Conservation (phyloP, 2,113 vertebrate species). For the Excalfactoria chinensis region DNA sequence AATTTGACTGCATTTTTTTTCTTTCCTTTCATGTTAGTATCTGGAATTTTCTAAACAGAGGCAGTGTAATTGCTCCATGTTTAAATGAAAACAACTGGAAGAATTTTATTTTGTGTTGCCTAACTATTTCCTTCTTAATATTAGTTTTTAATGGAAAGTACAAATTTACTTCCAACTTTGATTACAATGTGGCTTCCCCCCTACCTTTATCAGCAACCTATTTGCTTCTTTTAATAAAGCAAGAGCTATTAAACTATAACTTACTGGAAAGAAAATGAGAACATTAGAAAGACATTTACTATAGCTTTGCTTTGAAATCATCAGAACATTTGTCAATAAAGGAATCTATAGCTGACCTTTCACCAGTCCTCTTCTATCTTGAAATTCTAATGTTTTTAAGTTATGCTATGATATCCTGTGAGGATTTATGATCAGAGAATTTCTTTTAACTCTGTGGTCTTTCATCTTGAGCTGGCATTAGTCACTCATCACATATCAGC, state of each 20-base stretch:
- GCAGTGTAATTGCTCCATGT: not conserved
- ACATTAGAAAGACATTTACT: not conserved
- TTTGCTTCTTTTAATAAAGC: not conserved
- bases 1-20: not conserved
- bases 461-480: conserved; percentile 23
- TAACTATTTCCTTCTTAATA: not conserved
- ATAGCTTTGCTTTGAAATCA: not conserved
- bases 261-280: not conserved
- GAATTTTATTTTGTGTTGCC: not conserved
- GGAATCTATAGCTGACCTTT: not conserved
- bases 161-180: not conserved
- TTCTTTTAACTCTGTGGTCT: not conserved
- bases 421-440: conserved; percentile 10
- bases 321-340: not conserved
- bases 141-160: not conserved
- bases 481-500: not conserved
- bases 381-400: conserved; percentile 10
- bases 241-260: not conserved
- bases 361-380: not conserved
- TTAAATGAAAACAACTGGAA: not conserved
- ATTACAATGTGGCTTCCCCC: not conserved
- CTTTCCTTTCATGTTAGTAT: not conserved
- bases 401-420: not conserved
- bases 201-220: not conserved
- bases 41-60: not conserved